Evolutionary conservation across 2,797 vertebrate genomes (phyloP), one percentile per base, ranked within the genome.

Genomic region (Psittacula echo): DNA sequence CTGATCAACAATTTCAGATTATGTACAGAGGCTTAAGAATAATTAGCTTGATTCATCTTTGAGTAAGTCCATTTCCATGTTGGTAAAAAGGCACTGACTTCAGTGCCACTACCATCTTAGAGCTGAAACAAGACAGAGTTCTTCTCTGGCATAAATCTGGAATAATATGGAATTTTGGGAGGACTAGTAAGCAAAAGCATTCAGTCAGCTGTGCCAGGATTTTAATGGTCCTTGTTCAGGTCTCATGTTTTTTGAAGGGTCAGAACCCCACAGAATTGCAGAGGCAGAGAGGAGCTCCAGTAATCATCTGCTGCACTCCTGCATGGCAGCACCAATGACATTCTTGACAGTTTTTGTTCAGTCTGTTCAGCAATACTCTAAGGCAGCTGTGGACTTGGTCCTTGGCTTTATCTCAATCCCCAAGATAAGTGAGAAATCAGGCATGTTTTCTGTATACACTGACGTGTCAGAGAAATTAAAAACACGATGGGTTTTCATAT

Each of bases 381-480:
- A 72, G 24, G 7, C 4, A 94, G 72, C 18, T 11, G 4, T 64
- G 64, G 39, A 50, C 81, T 64, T 73, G 45, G 70, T 61, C 78
- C 82, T 94, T 95, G 93, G 94, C 94, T 96, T 97, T 93, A 91
- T 79, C 95, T 68, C 78, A 54, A 30, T 90, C 76, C 84, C 85
- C 65, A 93, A 85, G 94, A 85, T 61, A 95, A 93, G 47, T n/a
- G 91, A 97, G 85, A 97, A 97, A 96, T 95, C 88, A 94, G 93
- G 90, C 94, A 64, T 94, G 96, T 94, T 98, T 96, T 96, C 92
- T 89, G 41, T 93, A 60, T 51, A 79, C 74, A 88, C 91, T 54
- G 70, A 91, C 89, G 92, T 94, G 94, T 97, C 96, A 97, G 91
- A 94, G 88, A 97, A 97, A 97, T 97, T 97, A 95, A 97, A 97